Percentiles rank a stretch among this genome's conserved stretches.
These are phyloP conservation scores for Metellina segmentata DNA, from an alignment of 2,888 invertebrate species.

Conservation along the genomic window DNA sequence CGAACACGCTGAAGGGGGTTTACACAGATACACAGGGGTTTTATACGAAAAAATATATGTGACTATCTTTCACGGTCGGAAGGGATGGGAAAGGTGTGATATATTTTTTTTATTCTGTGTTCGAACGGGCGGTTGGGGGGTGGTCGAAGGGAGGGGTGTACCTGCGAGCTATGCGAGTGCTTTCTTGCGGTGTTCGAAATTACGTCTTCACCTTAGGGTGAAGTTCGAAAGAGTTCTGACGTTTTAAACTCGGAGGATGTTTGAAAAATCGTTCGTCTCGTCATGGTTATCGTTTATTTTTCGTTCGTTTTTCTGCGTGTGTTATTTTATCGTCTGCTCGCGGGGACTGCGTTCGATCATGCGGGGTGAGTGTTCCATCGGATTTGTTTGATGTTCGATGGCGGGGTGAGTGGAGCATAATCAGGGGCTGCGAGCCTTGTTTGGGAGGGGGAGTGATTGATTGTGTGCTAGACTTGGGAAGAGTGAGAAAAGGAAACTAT, in stretches of 20 bases:
- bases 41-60: neutral
- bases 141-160: neutral
- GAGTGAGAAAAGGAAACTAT: neutral
- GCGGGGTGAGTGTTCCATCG: neutral
- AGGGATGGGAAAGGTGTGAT: neutral
- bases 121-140: neutral
- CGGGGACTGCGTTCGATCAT: neutral
- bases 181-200: constrained; percentile 13
- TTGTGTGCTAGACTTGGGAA: neutral
- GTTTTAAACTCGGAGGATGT: constrained; percentile 5
- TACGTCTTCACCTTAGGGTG: constrained; percentile 23
- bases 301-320: neutral
- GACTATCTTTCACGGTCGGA: constrained; percentile 7
- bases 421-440: neutral
- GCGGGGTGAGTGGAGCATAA: neutral
- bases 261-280: constrained; percentile 33
- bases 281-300: neutral
- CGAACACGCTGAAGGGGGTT: constrained; percentile 11
- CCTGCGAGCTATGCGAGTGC: neutral
- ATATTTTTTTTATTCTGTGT: constrained; percentile 11
- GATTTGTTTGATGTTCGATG: neutral
- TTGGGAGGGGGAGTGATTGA: neutral
- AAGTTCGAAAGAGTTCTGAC: constrained; percentile 23
- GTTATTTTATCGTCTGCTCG: neutral
- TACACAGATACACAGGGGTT: neutral